These are phyloP conservation scores for Erinaceus europaeus DNA, from an alignment of 2,113 vertebrate genomes.

Conservation along the genomic window DNA sequence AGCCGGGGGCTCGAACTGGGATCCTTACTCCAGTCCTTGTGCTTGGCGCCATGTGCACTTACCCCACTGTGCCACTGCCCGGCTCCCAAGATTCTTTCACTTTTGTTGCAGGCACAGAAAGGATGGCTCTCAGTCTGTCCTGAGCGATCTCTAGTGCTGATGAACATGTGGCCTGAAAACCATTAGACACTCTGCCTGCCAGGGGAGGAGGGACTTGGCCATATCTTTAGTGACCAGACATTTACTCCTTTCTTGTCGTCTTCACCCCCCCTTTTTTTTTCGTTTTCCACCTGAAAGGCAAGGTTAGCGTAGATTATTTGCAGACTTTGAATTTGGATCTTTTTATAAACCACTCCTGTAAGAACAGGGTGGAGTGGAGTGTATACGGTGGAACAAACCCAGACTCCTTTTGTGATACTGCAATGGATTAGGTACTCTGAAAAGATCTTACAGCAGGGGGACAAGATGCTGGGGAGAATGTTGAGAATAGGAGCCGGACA, in stretches of 20 bases:
- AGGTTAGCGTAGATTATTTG: background rate
- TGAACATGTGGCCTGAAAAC: background rate
- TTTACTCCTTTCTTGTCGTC: background rate
- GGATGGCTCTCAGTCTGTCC: background rate
- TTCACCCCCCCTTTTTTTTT: background rate
- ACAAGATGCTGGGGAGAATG: constrained; percentile 20
- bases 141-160: background rate
- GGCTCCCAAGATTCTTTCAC: background rate
- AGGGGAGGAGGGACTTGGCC: background rate
- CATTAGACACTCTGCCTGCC: background rate
- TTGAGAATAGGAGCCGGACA: too few species aligned
- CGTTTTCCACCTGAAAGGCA: background rate
- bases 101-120: background rate
- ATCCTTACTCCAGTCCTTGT: too few species aligned
- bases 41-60: background rate
- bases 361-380: background rate
- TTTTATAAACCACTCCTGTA: background rate
- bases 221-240: background rate
- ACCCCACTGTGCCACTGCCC: background rate
- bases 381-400: background rate
- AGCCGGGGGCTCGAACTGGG: too few species aligned
- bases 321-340: background rate
- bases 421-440: background rate
- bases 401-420: background rate
- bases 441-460: background rate